Conservation (phyloP, 2,888 invertebrate species). For the Athripsodes cinereus region DNA sequence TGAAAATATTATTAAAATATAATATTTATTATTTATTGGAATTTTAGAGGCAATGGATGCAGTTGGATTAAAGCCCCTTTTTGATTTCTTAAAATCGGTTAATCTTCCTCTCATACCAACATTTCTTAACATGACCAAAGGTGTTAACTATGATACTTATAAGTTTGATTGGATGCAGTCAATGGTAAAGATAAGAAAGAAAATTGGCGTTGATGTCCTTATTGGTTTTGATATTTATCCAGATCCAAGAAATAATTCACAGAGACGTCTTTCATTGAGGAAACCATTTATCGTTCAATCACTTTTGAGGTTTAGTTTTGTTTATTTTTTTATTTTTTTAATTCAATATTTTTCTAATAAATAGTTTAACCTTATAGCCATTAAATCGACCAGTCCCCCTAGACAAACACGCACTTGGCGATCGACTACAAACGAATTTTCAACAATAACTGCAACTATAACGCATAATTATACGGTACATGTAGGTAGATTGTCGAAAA, state of each 20-base stretch:
- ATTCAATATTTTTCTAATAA: too few relatives aligned
- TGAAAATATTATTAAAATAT: too few relatives aligned
- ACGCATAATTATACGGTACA: too few relatives aligned
- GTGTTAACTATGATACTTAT: slow-evolving; percentile 31
- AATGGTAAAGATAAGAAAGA: slow-evolving; percentile 58
- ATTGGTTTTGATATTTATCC: slow-evolving; percentile 68
- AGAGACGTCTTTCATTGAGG: slow-evolving; percentile 65
- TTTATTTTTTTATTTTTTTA: not conserved
- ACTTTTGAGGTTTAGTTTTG: slow-evolving; percentile 57
- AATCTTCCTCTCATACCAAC: slow-evolving; percentile 59
- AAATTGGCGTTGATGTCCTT: slow-evolving; percentile 63
- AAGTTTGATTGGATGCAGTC: slow-evolving; percentile 58
- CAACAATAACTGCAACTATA: too few relatives aligned
- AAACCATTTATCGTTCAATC: slow-evolving; percentile 61
- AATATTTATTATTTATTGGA: too few relatives aligned
- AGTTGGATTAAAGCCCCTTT: slow-evolving; percentile 55
- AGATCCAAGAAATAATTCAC: slow-evolving; percentile 63
- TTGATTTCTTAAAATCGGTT: slow-evolving; percentile 51
- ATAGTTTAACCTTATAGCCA: not conserved
- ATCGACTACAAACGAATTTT: too few relatives aligned
- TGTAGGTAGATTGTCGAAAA: too few relatives aligned
- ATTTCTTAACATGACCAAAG: slow-evolving; percentile 48
- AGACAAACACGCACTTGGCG: too few relatives aligned
- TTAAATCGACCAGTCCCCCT: too few relatives aligned
- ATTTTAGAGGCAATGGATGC: slow-evolving; percentile 52